phyloP scores from a whole-genome alignment of 2,113 vertebrate species.

The Aix galericulata region DNA sequence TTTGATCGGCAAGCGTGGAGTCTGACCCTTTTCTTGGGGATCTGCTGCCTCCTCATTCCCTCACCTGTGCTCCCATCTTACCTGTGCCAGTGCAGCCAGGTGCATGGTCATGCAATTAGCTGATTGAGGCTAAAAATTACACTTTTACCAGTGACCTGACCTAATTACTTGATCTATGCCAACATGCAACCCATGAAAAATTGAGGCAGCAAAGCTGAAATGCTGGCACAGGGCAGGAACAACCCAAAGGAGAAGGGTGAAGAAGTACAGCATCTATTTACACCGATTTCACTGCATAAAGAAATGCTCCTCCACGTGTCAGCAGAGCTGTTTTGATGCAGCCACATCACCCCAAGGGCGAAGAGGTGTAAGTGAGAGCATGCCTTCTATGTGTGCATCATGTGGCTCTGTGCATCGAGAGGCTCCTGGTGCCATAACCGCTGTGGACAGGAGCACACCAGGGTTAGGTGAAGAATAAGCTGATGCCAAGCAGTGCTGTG shows the following conservation, averaged over 20 bases:
- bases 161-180: not conserved
- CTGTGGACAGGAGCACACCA: accelerated
- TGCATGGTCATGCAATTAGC: not conserved
- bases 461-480: not conserved
- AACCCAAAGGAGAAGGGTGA: not conserved
- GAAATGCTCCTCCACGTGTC: too few relatives aligned
- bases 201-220: not conserved
- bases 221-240: accelerated
- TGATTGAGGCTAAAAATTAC: not conserved
- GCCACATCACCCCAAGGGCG: accelerated
- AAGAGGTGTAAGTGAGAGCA: too few relatives aligned
- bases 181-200: not conserved
- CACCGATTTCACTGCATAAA: not conserved
- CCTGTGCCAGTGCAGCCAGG: not conserved
- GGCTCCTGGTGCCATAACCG: accelerated
- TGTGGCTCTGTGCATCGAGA: not conserved
- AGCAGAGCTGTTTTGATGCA: not conserved
- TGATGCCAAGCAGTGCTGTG: too few relatives aligned
- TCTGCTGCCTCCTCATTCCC: not conserved
- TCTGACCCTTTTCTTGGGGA: not conserved
- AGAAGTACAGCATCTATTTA: not conserved
- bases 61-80: not conserved
- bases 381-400: accelerated
- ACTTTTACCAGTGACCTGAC: not conserved
- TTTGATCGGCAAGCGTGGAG: not conserved